A percentile compares a stretch with the other conserved stretches of the same genome.
phyloP scores from a whole-genome alignment of 1,140 invertebrate species.

The Aporrectodea caliginosa region DNA sequence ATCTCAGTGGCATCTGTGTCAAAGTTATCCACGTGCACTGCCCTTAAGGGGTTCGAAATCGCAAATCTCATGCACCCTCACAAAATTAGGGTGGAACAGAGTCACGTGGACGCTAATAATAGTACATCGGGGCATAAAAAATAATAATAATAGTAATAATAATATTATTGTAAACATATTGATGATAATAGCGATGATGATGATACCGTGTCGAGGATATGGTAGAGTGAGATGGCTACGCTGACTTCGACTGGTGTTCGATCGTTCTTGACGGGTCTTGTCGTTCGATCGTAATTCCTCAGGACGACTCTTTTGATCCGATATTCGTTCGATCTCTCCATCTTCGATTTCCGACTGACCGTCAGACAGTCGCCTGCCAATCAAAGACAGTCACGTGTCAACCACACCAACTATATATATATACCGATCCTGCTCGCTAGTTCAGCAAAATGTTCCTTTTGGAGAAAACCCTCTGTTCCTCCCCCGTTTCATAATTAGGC shows the following conservation, averaged over 20 bases:
- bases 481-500: not conserved
- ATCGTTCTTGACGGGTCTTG: constrained; percentile 33
- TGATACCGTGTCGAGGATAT: constrained; percentile 36
- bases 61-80: too few relatives aligned
- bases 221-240: constrained; percentile 35
- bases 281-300: constrained; percentile 32
- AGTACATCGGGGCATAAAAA: not conserved
- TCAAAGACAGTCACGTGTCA: not conserved
- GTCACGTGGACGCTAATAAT: not conserved
- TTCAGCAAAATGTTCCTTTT: not conserved
- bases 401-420: not conserved
- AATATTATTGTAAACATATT: not conserved
- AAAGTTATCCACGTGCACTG: too few relatives aligned
- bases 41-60: too few relatives aligned
- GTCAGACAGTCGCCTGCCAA: not conserved
- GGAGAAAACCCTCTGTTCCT: not conserved
- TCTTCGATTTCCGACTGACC: constrained; percentile 11
- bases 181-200: not conserved
- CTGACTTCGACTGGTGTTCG: constrained; percentile 26
- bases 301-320: constrained; percentile 27
- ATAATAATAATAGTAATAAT: not conserved
- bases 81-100: too few relatives aligned
- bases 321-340: constrained; percentile 26
- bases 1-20: too few relatives aligned
- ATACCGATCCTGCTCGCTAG: not conserved